phyloP scores from a whole-genome alignment of 2,888 invertebrate species.

The Pollenia angustigena region DNA sequence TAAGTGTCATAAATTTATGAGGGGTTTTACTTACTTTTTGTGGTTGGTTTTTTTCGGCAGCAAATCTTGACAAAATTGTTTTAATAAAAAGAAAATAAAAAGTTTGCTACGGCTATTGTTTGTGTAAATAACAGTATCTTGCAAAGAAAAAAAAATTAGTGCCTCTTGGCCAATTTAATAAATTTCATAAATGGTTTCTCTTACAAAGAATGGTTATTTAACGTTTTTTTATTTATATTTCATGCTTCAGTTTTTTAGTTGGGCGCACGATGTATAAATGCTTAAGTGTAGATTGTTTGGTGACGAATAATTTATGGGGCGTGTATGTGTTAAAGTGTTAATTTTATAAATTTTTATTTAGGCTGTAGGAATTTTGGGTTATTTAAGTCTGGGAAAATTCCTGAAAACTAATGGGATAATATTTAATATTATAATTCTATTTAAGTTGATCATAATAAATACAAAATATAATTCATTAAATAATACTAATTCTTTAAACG shows the following conservation, averaged over 20 bases:
- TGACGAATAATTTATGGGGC: slow-evolving; percentile 54
- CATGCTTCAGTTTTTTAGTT: neutral
- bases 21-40: slow-evolving; percentile 56
- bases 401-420: too few relatives aligned
- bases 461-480: too few relatives aligned
- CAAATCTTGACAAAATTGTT: slow-evolving; percentile 69
- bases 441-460: too few relatives aligned
- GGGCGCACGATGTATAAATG: slow-evolving; percentile 30
- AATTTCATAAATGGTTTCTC: slow-evolving; percentile 61
- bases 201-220: slow-evolving; percentile 38
- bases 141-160: slow-evolving; percentile 35
- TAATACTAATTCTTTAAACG: neutral
- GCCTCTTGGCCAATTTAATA: slow-evolving; percentile 69
- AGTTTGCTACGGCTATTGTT: neutral
- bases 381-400: too few relatives aligned
- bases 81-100: slow-evolving; percentile 51
- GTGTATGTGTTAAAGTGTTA: slow-evolving; percentile 65
- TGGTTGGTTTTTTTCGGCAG: slow-evolving; percentile 14
- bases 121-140: slow-evolving; percentile 10
- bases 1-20: slow-evolving; percentile 71
- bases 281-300: slow-evolving; percentile 36
- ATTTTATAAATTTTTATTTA: slow-evolving; percentile 10
- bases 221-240: neutral
- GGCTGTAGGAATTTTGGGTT: too few relatives aligned
- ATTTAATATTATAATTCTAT: too few relatives aligned